Percentiles rank a stretch among this genome's conserved stretches.
Conservation (phyloP, 2,797 vertebrate genomes). For the Cetoscarus ocellatus region DNA sequence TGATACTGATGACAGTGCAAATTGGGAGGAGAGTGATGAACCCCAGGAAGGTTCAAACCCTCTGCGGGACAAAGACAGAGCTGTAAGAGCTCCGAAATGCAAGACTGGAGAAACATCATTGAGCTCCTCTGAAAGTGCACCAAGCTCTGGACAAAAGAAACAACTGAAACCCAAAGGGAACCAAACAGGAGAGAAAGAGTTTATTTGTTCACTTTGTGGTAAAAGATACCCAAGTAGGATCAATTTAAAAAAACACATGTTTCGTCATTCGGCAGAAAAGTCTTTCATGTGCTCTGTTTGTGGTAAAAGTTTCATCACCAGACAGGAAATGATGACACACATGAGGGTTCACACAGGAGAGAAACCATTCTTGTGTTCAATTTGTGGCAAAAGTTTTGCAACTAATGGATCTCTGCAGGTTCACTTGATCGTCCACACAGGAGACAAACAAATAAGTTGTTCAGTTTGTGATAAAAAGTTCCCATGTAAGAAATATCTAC, state of each 20-base stretch:
- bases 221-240: too few species aligned
- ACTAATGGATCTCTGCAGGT: neutral
- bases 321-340: too few species aligned
- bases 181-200: neutral
- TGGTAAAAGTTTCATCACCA: too few species aligned
- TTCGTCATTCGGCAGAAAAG: neutral
- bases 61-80: neutral
- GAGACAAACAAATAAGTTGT: neutral
- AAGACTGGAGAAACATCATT: neutral
- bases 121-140: neutral
- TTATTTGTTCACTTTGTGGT: neutral
- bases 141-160: neutral
- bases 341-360: too few species aligned
- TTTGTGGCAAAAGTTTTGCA: too few species aligned
- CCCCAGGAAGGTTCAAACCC: neutral
- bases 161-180: neutral
- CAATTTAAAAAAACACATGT: too few species aligned
- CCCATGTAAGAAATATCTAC: too few species aligned
- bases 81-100: neutral
- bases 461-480: too few species aligned
- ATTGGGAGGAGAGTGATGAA: neutral
- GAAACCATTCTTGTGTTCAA: too few species aligned
- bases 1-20: neutral
- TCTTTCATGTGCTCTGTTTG: neutral
- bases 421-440: neutral